Evolutionary conservation across 1,140 invertebrate genomes (phyloP).

Genomic region (Aricia agestis): DNA sequence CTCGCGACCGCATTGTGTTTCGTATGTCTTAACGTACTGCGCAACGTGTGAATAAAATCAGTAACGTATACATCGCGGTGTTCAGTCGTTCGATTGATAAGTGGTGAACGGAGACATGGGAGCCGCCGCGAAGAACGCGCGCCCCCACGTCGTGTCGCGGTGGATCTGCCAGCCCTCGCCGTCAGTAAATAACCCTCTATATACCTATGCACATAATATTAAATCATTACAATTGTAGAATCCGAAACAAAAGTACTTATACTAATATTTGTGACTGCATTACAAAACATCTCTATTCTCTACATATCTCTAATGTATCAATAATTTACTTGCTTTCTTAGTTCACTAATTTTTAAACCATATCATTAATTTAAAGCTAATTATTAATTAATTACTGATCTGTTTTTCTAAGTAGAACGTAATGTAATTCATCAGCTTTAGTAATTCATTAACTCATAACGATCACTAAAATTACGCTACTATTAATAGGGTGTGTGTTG

Average conservation of each 20-base stretch:
- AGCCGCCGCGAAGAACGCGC: constrained; percentile 61
- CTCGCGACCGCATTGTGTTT: constrained; percentile 30
- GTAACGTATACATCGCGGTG: constrained; percentile 45
- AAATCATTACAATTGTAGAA: neutral
- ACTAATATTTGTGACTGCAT: too few species aligned
- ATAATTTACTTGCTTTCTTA: too few species aligned
- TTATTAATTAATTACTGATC: too few species aligned
- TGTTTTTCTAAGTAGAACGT: too few species aligned
- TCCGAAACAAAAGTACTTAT: neutral
- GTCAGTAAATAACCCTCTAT: constrained; percentile 43
- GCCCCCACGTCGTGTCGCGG: constrained; percentile 62
- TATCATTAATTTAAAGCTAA: too few species aligned
- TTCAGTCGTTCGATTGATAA: constrained; percentile 58
- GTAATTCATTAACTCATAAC: neutral
- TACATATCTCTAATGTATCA: too few species aligned
- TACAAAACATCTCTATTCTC: too few species aligned
- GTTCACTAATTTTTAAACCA: too few species aligned
- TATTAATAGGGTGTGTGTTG: neutral
- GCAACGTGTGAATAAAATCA: constrained; percentile 66
- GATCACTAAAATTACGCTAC: neutral
- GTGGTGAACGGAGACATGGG: constrained; percentile 54
- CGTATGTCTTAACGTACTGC: constrained; percentile 42
- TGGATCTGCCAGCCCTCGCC: constrained; percentile 62
- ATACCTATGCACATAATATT: neutral
- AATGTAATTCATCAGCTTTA: too few species aligned